phyloP scores from a whole-genome alignment of 2,888 invertebrate species.

The Toxonevra muliebris region DNA sequence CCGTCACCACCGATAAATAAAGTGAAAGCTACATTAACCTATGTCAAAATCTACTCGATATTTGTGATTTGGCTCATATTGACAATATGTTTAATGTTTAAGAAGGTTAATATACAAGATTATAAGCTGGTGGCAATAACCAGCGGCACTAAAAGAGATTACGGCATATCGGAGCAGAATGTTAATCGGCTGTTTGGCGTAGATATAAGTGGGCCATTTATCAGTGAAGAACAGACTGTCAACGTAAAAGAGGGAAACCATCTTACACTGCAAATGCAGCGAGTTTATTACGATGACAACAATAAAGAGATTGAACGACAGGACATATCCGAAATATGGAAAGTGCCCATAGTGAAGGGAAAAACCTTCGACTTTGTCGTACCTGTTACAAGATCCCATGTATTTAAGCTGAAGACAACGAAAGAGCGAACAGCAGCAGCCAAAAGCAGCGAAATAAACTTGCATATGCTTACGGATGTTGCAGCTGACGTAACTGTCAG shows the following conservation, averaged over 20 bases:
- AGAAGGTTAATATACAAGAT: too few relatives aligned
- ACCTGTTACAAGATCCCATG: neutral
- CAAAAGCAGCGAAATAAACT: neutral
- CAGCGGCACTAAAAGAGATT: too few relatives aligned
- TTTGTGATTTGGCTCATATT: slow-evolving; percentile 67
- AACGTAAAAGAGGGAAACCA: neutral
- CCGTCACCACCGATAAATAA: too few relatives aligned
- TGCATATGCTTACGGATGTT: slow-evolving; percentile 41
- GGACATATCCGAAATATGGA: neutral
- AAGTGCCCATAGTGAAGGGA: neutral
- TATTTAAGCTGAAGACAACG: neutral
- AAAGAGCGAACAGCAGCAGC: neutral
- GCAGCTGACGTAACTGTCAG: slow-evolving; percentile 26
- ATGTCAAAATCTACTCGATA: too few relatives aligned
- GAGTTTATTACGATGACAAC: neutral
- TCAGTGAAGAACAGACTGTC: too few relatives aligned
- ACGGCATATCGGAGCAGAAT: too few relatives aligned
- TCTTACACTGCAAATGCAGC: neutral
- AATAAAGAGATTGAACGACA: neutral
- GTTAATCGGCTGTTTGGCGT: too few relatives aligned
- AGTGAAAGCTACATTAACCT: too few relatives aligned
- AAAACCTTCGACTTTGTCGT: neutral
- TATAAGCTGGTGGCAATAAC: too few relatives aligned
- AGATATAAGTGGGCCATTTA: too few relatives aligned
- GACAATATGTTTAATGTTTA: too few relatives aligned